A percentile compares a stretch with the other conserved stretches of the same genome.
phyloP scores from a whole-genome alignment of 2,113 vertebrate species.

The Nibea coibor region DNA sequence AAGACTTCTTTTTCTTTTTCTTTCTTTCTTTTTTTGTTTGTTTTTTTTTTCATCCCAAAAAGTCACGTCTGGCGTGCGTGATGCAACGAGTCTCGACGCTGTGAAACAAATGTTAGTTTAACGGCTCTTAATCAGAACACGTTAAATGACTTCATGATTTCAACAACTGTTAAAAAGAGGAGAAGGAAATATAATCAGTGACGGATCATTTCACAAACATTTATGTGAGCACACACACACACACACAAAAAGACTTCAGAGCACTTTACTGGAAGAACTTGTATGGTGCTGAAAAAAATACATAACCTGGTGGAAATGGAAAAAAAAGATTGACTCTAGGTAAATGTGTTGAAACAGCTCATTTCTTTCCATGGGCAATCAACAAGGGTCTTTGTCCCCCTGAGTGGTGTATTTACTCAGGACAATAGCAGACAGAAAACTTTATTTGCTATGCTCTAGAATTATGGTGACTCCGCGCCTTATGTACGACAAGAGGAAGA shows the following conservation, averaged over 20 bases:
- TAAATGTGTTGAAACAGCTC: conserved; percentile 40
- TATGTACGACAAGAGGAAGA: conserved; percentile 1
- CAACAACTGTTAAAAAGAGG: background rate
- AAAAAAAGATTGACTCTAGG: conserved; percentile 35
- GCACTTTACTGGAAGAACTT: background rate
- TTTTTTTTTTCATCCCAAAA: conserved; percentile 12
- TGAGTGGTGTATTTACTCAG: conserved; percentile 29
- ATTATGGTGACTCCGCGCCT: conserved; percentile 12
- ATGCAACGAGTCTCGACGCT: background rate
- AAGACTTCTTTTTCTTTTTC: background rate
- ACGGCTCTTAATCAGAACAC: background rate
- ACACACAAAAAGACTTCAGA: conserved; percentile 5
- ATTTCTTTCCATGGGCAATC: conserved; percentile 39
- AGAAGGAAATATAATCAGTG: background rate
- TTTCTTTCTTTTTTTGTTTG: background rate
- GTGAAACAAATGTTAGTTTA: background rate
- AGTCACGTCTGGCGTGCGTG: background rate
- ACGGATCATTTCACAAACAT: background rate
- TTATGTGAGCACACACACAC: background rate
- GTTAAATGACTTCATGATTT: background rate
- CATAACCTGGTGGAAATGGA: background rate
- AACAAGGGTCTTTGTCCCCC: background rate
- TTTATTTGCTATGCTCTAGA: conserved; percentile 2
- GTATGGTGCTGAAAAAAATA: background rate
- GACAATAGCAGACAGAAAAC: conserved; percentile 31